Evolutionary conservation across 2,113 vertebrate genomes (phyloP).

Genomic region (Bos indicus): DNA sequence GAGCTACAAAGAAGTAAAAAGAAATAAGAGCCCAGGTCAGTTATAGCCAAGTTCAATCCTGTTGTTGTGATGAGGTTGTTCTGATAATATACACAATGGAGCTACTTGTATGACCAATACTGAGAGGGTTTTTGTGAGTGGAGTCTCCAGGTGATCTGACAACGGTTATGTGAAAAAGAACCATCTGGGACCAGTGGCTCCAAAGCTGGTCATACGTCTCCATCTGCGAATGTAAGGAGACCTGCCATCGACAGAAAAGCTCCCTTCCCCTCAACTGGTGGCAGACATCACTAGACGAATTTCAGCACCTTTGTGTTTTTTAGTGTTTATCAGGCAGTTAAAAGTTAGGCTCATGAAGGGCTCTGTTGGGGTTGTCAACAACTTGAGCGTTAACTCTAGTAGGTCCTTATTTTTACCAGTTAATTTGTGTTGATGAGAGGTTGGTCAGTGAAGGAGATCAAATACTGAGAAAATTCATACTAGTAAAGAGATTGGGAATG

Average conservation of each 20-base stretch:
- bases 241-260: background rate
- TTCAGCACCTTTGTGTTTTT: background rate
- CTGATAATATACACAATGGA: background rate
- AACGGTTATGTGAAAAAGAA: background rate
- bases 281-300: background rate
- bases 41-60: background rate
- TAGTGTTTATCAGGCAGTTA: background rate
- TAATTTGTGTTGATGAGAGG: background rate
- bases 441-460: background rate
- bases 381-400: background rate
- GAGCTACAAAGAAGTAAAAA: background rate
- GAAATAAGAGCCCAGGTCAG: background rate
- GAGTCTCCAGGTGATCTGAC: background rate
- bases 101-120: background rate
- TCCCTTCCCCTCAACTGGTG: background rate
- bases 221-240: background rate
- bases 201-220: background rate
- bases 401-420: background rate
- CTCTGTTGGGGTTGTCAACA: background rate
- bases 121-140: background rate
- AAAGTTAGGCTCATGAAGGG: background rate
- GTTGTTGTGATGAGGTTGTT: background rate
- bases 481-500: background rate
- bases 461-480: background rate
- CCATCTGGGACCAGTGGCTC: no score